phyloP scores from a whole-genome alignment of 2,113 vertebrate species.

The Gavia stellata region DNA sequence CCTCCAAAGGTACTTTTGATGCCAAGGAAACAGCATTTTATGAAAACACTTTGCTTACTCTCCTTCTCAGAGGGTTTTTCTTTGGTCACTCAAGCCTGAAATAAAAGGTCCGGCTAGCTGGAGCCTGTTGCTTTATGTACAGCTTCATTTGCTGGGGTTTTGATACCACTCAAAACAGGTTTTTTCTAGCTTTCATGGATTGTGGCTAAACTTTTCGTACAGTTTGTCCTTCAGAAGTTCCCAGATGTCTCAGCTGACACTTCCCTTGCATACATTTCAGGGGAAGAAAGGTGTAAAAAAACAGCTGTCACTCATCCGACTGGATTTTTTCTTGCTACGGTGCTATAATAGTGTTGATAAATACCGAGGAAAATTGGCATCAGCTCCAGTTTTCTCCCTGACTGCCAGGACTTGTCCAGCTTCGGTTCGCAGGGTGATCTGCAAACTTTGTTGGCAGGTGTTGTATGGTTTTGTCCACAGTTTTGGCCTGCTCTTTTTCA shows the following conservation, averaged over 20 bases:
- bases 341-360: not conserved
- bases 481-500: not conserved
- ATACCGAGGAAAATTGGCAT: constrained; percentile 20
- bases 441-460: not conserved
- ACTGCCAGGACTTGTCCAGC: not conserved
- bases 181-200: not conserved
- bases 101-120: not conserved
- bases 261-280: not conserved
- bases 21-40: not conserved
- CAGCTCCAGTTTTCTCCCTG: not conserved
- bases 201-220: constrained; percentile 12
- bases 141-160: not conserved
- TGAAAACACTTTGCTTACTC: not conserved
- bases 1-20: not conserved
- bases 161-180: not conserved
- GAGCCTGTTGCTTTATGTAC: not conserved
- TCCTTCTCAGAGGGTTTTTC: not conserved
- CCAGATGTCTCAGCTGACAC: constrained; percentile 39
- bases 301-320: not conserved
- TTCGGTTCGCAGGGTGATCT: not conserved
- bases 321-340: not conserved
- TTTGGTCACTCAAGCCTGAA: not conserved
- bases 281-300: constrained; percentile 1
- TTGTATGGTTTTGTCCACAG: not conserved
- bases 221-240: constrained; percentile 32